phyloP scores from a whole-genome alignment of 2,888 invertebrate species.

The Mesorhabditis spiculigera region DNA sequence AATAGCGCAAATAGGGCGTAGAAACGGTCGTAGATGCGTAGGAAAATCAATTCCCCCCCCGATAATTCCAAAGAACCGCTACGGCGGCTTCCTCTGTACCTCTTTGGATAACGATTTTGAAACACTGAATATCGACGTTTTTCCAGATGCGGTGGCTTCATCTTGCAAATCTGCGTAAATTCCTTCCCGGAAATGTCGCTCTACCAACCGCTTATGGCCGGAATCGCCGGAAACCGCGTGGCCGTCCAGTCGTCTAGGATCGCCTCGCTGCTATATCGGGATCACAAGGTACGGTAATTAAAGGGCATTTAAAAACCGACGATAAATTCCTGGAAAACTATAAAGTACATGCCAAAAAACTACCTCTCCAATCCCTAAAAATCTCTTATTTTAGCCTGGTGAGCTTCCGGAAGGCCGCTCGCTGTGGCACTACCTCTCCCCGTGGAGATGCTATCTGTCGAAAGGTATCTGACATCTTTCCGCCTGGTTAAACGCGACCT shows the following conservation, averaged over 20 bases:
- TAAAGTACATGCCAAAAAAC: too few relatives aligned
- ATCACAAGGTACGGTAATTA: not conserved
- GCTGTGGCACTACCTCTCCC: not conserved
- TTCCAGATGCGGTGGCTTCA: slow-evolving; percentile 1
- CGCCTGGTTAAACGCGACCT: not conserved
- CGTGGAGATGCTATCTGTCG: not conserved
- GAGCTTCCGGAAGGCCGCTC: not conserved
- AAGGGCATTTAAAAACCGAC: too few relatives aligned
- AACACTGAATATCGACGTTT: too few relatives aligned
- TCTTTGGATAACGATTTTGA: too few relatives aligned
- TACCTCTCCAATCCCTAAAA: too few relatives aligned
- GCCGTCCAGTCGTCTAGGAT: not conserved
- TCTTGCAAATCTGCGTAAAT: not conserved
- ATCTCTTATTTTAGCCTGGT: not conserved
- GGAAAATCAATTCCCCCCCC: too few relatives aligned
- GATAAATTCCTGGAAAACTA: too few relatives aligned
- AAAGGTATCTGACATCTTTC: not conserved
- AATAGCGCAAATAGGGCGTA: too few relatives aligned
- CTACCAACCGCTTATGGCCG: slow-evolving; percentile 5
- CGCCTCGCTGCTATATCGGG: not conserved
- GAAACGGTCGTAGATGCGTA: too few relatives aligned
- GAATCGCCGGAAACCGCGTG: not conserved
- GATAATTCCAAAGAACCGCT: too few relatives aligned
- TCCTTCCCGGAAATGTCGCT: not conserved
- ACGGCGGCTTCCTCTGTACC: too few relatives aligned